Percentiles rank a stretch among this genome's conserved stretches.
Conservation (phyloP, 2,888 invertebrate species). For the Keiferia lycopersicella region DNA sequence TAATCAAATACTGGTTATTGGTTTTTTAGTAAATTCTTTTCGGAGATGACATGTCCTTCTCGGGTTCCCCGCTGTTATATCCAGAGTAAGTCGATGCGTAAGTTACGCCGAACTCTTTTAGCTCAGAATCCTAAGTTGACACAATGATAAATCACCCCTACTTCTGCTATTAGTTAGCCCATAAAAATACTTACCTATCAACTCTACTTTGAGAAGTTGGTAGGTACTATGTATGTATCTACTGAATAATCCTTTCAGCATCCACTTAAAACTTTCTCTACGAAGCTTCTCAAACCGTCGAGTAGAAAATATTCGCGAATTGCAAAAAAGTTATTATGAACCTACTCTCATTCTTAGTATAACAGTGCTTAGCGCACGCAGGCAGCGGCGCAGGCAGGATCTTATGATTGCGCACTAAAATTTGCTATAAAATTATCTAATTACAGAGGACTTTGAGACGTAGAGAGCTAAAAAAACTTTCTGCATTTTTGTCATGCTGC, state of each 20-base stretch:
- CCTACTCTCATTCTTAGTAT: slow-evolving; percentile 1
- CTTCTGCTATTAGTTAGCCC: too few relatives aligned
- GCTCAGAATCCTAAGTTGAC: too few relatives aligned
- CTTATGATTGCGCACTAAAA: not conserved
- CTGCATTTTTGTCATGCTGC: not conserved
- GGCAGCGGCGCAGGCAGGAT: not conserved
- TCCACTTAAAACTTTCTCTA: not conserved
- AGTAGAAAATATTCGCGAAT: not conserved
- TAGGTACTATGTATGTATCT: too few relatives aligned
- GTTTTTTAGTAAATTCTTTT: too few relatives aligned
- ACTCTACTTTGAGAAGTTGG: too few relatives aligned
- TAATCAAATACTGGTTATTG: too few relatives aligned
- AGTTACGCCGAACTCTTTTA: too few relatives aligned
- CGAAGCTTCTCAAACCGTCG: not conserved
- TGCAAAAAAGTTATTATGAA: slow-evolving; percentile 1
- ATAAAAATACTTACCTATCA: too few relatives aligned
- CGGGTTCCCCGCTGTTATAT: too few relatives aligned
- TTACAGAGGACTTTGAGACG: not conserved
- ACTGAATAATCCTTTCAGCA: not conserved
- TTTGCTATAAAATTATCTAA: not conserved
- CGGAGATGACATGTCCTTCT: too few relatives aligned
- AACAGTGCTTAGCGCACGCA: not conserved
- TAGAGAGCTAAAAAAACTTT: not conserved
- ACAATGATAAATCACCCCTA: too few relatives aligned
- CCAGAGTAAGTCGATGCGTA: too few relatives aligned